Base-by-base conservation (phyloP, 2,888 invertebrate genomes). In the Deilephila porcellus region DNA sequence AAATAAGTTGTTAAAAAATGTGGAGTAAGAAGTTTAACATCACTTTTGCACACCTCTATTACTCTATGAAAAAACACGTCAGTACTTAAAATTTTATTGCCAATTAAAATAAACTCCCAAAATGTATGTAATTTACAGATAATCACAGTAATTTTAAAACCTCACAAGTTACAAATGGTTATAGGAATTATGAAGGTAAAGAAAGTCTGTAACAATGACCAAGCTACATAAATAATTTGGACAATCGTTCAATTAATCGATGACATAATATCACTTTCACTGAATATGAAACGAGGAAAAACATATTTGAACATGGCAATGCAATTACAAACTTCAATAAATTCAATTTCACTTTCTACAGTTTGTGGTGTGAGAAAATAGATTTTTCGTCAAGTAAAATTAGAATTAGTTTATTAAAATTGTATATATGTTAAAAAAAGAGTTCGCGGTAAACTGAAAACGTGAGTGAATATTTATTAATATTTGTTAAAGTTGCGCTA, bases 401-500 rank as follows among this genome's bases (percentile, higher is more conserved):
- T 73, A 77, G 73, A 74, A 64, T 71, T 60, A 78, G 76, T 76
- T 76, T 75, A 79, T 78, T 79, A 67, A 76, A 78, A n/a, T 73
- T 67, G 76, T 74, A 78, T 75, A 76, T 60, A 76, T 71, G 71
- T 76, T 79, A 71, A 78, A 70, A 56, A 45, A 75, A 77, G 71
- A 74, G 74, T 80, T 81, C 75, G 82, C 80, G 81, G 79, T 74
- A 79, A 74, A 75, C 76, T 83, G 80, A 82, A 74, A 79, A 85
- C 86, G 93, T 93, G 82, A 93, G 93, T 93, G 86, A 82, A 76
- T 84, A 82, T 77, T 77, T 53, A 78, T 76, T 78, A 76, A 73
- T 80, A 71, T 78, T 83, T 85, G 76, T 80, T 79, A 77, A 79
- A 87, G 84, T 86, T 82, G 85, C 88, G 86, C 89, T 92, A 94